Percentiles rank a stretch among this genome's conserved stretches.
phyloP scores from a whole-genome alignment of 2,113 vertebrate species.

The Cyphomyrus plagiostoma region DNA sequence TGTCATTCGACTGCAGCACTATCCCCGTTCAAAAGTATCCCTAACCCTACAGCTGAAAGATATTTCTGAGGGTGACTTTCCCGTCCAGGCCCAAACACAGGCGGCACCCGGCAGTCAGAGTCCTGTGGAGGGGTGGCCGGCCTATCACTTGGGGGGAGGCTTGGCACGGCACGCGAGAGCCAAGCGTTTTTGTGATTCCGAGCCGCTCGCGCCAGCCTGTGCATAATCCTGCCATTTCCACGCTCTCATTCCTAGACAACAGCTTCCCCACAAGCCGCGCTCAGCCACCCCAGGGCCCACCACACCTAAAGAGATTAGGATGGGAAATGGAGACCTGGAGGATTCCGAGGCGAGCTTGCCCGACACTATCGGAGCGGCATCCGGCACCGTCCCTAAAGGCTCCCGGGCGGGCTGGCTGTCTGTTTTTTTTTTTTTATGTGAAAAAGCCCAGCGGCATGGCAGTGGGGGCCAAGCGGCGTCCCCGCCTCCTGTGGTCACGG shows the following conservation, averaged over 20 bases:
- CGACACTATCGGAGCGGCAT: conserved; percentile 64
- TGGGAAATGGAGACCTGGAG: conserved; percentile 69
- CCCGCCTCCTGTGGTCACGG: conserved; percentile 35
- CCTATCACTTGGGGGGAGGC: conserved; percentile 48
- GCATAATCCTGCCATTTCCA: conserved; percentile 69
- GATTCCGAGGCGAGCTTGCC: conserved; percentile 63
- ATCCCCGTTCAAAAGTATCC: not conserved
- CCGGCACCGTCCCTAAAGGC: conserved; percentile 64
- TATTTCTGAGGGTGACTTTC: not conserved
- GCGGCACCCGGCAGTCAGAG: not conserved
- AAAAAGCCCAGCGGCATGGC: conserved; percentile 44
- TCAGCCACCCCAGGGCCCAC: conserved; percentile 64
- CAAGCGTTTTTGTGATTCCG: conserved; percentile 63
- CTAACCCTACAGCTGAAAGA: not conserved
- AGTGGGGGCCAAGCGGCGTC: conserved; percentile 38
- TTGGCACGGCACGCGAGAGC: conserved; percentile 43
- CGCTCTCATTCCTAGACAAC: conserved; percentile 74
- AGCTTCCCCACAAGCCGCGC: conserved; percentile 60
- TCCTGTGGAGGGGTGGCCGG: conserved; percentile 40
- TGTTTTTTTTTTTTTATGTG: conserved; percentile 40
- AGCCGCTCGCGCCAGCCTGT: conserved; percentile 66
- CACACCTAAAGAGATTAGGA: conserved; percentile 76
- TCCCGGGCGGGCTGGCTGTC: conserved; percentile 57
- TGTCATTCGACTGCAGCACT: not conserved
- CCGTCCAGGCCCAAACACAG: not conserved